Base-by-base conservation (phyloP, 1,140 invertebrate species). In the Globodera ellingtonae region DNA sequence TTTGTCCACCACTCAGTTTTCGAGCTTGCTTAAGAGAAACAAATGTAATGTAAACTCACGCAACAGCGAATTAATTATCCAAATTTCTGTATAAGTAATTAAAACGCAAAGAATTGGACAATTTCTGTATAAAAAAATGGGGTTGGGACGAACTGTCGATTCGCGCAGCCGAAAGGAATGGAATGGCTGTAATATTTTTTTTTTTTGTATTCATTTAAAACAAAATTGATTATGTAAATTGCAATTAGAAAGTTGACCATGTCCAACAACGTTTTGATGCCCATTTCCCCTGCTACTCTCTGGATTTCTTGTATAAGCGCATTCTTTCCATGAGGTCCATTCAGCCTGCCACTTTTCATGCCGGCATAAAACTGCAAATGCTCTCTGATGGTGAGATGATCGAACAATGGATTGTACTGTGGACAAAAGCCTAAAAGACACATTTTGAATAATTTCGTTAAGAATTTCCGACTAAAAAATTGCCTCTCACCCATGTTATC, bases 401-500 rank as follows among this genome's bases (percentile, higher is more conserved):
- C 93, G 89, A 97, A 97, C 1, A 98, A 91, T 78, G 98, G 93
- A 90, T 98, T 95, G 89, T 97, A 94, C 90, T 98, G 97, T 10
- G 96, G 96, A 90, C 96, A 98, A 7, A 95, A 91, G 0, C 95
- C 56, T 62, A 3, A 62, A 62, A 62, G 15, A 52, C 50, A 52
- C 9, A 9, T 7, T 52, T 52, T 52, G 8, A 10, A 52, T 52
- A 52, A 10, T 52, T 52, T 52, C 15, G 4, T 52, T 35, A 35
- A 35, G 35, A 35, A 35, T 52, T 52, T 52, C 6, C 8, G 52
- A 52, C 52, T 7, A 9, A 52, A 7, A 9, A 52, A 7, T 52
- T 15, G 50, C 50, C 50, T 9, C 50, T 52, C 18, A 62, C 56
- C 81, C 44, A 82, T 75, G 9, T 66, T 44, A 66, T 78, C 56